These are phyloP conservation scores for Acanthurus lineatus DNA, from an alignment of 2,797 vertebrate species.

Conservation along the genomic window DNA sequence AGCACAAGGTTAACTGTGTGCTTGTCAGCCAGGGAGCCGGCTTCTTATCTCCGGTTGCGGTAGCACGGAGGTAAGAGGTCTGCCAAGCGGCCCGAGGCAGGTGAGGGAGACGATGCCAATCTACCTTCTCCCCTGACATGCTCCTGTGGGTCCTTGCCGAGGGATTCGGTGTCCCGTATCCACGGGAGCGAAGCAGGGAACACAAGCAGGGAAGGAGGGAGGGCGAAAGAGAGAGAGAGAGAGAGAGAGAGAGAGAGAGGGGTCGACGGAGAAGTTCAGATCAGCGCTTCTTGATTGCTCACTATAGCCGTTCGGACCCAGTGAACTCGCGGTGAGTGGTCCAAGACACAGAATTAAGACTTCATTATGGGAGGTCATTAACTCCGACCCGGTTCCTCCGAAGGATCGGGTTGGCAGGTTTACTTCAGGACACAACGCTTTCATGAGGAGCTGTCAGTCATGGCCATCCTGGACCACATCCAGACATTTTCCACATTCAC, in stretches of 20 bases:
- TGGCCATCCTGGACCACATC: conserved; percentile 62
- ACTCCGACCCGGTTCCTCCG: conserved; percentile 62
- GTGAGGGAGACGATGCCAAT: conserved; percentile 79
- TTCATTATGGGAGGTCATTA: conserved; percentile 82
- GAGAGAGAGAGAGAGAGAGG: conserved; percentile 41
- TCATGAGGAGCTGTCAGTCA: conserved; percentile 77
- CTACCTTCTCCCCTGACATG: conserved; percentile 80
- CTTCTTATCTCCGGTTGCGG: conserved; percentile 63
- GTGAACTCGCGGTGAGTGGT: conserved; percentile 73
- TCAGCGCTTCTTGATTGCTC: conserved; percentile 73
- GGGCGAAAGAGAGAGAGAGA: conserved; percentile 42
- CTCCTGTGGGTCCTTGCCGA: conserved; percentile 74
- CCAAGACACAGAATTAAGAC: conserved; percentile 76
- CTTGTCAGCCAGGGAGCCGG: conserved; percentile 46
- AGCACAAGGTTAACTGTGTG: conserved; percentile 45
- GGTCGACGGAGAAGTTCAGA: conserved; percentile 55
- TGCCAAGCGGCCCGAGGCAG: conserved; percentile 74
- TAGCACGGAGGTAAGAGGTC: conserved; percentile 59
- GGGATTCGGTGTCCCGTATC: conserved; percentile 84
- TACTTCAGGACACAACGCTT: conserved; percentile 78
- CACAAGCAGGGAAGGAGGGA: conserved; percentile 52
- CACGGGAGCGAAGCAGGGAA: conserved; percentile 81
- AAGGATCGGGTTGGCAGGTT: conserved; percentile 72
- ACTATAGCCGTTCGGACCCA: conserved; percentile 66
- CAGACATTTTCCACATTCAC: conserved; percentile 78